Conservation (phyloP, 2,888 invertebrate species). For the Endomychus coccineus region DNA sequence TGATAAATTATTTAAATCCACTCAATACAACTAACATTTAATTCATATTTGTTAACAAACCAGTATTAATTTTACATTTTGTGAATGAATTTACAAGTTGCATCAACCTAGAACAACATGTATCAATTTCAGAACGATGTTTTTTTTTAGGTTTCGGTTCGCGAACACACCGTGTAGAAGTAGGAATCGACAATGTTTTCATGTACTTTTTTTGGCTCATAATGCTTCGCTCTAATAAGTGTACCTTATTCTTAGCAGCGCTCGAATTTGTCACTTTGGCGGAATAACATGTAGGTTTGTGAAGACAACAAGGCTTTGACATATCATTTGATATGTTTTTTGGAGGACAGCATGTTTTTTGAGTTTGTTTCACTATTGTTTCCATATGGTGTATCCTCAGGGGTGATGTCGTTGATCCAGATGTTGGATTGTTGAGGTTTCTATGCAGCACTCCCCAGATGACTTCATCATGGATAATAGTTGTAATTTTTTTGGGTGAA, state of each 20-base stretch:
- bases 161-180: conserved; percentile 8
- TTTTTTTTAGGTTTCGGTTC: conserved; percentile 6
- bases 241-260: conserved; percentile 5
- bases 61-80: too few species aligned
- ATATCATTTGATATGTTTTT: too few species aligned
- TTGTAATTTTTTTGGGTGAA: conserved; percentile 7
- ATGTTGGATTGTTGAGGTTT: conserved; percentile 1
- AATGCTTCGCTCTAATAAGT: conserved; percentile 4
- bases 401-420: conserved; percentile 5
- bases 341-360: conserved; percentile 5
- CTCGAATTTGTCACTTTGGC: conserved; percentile 8
- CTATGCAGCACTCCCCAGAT: conserved; percentile 12
- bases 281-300: too few species aligned
- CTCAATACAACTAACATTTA: too few species aligned
- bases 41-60: too few species aligned
- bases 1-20: too few species aligned
- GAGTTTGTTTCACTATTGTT: conserved; percentile 5
- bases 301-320: conserved; percentile 6
- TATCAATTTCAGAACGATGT: background rate
- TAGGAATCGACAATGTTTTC: conserved; percentile 4
- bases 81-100: too few species aligned
- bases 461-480: conserved; percentile 10
- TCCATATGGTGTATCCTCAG: conserved; percentile 7
- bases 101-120: conserved; percentile 10
- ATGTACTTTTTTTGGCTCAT: conserved; percentile 10